Evolutionary conservation across 2,113 vertebrate species (phyloP).

Genomic region (Trematocara macrostoma): DNA sequence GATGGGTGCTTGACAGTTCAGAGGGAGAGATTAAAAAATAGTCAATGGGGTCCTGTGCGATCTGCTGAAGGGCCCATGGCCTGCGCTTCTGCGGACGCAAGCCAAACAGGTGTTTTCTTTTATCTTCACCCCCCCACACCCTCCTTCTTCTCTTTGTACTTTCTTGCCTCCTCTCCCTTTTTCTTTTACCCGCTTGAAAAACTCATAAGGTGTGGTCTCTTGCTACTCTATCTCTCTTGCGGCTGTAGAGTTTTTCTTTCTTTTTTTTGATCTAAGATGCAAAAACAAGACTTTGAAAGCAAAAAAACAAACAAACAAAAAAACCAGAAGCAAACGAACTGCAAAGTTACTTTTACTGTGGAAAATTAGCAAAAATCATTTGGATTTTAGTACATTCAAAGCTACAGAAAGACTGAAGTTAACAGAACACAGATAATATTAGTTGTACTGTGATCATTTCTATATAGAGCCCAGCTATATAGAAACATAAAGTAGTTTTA

Average conservation of each 20-base stretch:
- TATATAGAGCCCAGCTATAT: background rate
- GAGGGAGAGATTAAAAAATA: slow-evolving; percentile 71
- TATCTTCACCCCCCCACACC: slow-evolving; percentile 41
- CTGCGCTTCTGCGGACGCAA: slow-evolving; percentile 49
- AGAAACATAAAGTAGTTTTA: background rate
- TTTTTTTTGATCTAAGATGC: slow-evolving; percentile 16
- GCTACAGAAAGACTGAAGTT: background rate
- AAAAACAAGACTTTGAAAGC: slow-evolving; percentile 37
- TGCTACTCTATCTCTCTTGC: background rate
- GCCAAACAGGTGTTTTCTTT: slow-evolving; percentile 87
- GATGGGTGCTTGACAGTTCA: slow-evolving; percentile 69
- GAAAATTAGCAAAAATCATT: background rate
- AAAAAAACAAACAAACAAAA: background rate
- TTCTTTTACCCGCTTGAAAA: slow-evolving; percentile 36
- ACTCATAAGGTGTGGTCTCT: slow-evolving; percentile 52
- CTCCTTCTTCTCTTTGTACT: slow-evolving; percentile 65
- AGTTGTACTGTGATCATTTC: background rate
- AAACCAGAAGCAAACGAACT: background rate
- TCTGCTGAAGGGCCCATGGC: slow-evolving; percentile 68
- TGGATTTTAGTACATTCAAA: background rate
- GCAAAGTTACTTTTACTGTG: background rate
- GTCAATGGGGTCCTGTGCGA: slow-evolving; percentile 69
- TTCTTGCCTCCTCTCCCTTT: slow-evolving; percentile 64
- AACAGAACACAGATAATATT: background rate
- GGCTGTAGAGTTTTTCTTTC: background rate